phyloP scores from a whole-genome alignment of 2,888 invertebrate species.

The Ommatoiulus sabulosus region DNA sequence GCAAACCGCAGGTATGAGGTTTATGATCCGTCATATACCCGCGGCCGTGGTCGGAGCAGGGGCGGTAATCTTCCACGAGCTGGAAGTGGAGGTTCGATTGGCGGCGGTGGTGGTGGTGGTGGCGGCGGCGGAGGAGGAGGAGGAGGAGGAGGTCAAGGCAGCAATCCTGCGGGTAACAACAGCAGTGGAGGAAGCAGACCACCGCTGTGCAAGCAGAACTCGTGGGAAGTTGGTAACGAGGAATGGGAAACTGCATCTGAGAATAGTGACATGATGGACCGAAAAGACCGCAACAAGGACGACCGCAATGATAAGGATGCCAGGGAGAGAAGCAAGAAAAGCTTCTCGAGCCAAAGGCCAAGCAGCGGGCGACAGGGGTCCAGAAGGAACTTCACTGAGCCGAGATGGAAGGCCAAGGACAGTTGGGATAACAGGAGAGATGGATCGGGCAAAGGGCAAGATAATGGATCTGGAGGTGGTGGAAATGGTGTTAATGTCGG shows the following conservation, averaged over 20 bases:
- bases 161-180: conserved; percentile 13
- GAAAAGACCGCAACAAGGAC: conserved; percentile 60
- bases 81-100: conserved; percentile 62
- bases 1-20: conserved; percentile 64
- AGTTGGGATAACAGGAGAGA: conserved; percentile 27
- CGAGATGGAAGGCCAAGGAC: conserved; percentile 9
- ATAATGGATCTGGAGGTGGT: background rate
- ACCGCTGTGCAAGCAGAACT: conserved; percentile 59
- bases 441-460: background rate
- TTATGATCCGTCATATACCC: conserved; percentile 64
- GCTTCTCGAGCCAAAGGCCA: conserved; percentile 68
- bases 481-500: background rate
- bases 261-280: conserved; percentile 74
- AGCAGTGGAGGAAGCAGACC: conserved; percentile 58
- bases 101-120: conserved; percentile 54
- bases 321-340: conserved; percentile 64
- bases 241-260: conserved; percentile 85
- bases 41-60: conserved; percentile 59
- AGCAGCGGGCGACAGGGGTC: conserved; percentile 58
- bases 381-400: background rate
- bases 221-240: conserved; percentile 64
- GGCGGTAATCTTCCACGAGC: conserved; percentile 62
- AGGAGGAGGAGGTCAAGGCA: conserved; percentile 49
- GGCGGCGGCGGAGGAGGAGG: too few relatives aligned
- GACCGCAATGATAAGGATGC: conserved; percentile 56